Evolutionary conservation across 1,140 invertebrate genomes (phyloP), one percentile per base, ranked within the genome.

Genomic region (Drosophila suzukii): DNA sequence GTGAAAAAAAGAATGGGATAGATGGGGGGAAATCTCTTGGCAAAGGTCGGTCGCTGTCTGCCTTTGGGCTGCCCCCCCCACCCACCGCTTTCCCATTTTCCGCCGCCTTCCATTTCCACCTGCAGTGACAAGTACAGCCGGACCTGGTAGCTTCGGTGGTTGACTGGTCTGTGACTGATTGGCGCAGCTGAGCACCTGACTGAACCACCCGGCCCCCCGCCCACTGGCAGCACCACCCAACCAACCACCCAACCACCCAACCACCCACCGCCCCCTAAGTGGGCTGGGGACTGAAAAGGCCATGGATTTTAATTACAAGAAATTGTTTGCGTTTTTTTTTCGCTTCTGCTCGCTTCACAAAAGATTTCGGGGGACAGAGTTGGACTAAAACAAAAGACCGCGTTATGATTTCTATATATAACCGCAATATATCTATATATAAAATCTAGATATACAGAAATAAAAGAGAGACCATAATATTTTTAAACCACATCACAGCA

Each of bases 281-380:
- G 71, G 72, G 63, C 53, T 62, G 57, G 53, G 66, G 57, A 72
- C 70, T 79, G 83, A 73, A 86, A 83, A 79, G 83, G 83, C 83
- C 83, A 86, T 88, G 83, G 82, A 86, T 88, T 88, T 88, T 86
- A 86, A 86, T 86, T 86, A 86, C 83, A 88, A 88, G 78, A 88
- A 86, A 83, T 88, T 86, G 79, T 86, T 88, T 88, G 83, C 79
- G 61, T 78, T 86, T 67, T 71, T 20, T 85, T 78, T 54, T 56
- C 43, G 46, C 49, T 51, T 53, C 24, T 53, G 30, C 50, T 36
- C 5, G 49, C 62, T 12, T 56, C 17, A 67, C 65, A 57, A 71
- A 71, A 70, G 67, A 70, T 70, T 71, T 71, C 6, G 54, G 32
- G 67, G 63, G 17, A 36, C 43, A 27, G 47, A 47, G 53, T 30